Evolutionary conservation across 2,888 invertebrate genomes (phyloP), one percentile per base, ranked within the genome.

Genomic region (Coenonympha glycerion): DNA sequence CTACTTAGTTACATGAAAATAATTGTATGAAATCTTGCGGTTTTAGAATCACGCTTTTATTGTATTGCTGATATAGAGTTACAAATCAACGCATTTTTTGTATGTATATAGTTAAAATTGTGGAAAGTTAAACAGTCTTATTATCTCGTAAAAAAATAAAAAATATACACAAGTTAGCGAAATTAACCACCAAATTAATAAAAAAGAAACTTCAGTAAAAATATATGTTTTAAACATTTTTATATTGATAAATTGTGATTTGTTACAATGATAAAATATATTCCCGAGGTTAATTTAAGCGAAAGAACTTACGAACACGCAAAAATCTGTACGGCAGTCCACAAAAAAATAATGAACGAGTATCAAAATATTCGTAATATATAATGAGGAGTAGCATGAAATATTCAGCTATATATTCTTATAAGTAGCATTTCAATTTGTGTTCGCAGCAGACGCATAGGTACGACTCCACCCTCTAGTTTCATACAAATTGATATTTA

Each of bases 401-500:
- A 47, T 53, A 39, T 49, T 47, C 15, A 41, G 44, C 44, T 47
- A 48, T 42, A 53, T 41, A 77, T 76, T 71, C 73, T 72, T 64
- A 64, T 67, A 66, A 76, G 71, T 61, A 73, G 73, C 71, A 68
- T 75, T 79, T 77, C 81, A 80, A 81, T 80, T 83, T 80, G 79
- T 79, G 69, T 60, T 61, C 69, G 60, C 46, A 61, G 39, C 44
- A 68, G 67, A 63, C 62, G 59, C 61, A 68, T 57, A 53, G 66
- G 68, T 57, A 53, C 66, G 68, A 69, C 71, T 70, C 79, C 80
- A 71, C 82, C 81, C 76, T 74, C 80, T 80, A 79, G 85, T 79
- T 84, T 79, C 82, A 84, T 83, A 81, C 82, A 85, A 87, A 87
- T 87, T 86, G 87, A 86, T 87, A 87, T 87, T 87, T 87, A 87